These are phyloP conservation scores for Lophotriccus pileatus DNA, from an alignment of 2,797 vertebrate genomes.

Conservation along the genomic window DNA sequence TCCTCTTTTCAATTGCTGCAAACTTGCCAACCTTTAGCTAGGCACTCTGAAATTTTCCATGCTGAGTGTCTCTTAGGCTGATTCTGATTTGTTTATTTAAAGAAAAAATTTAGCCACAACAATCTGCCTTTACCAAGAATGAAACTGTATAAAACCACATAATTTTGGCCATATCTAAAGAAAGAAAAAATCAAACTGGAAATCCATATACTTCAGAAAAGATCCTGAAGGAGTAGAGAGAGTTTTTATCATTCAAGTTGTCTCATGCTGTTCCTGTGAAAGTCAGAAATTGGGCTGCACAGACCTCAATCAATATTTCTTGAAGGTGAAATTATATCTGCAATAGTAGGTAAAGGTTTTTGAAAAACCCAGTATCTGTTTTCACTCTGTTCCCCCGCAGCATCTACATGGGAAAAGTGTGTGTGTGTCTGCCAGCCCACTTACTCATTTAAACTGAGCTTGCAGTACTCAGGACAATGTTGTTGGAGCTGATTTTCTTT, in stretches of 20 bases:
- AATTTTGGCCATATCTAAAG: not conserved
- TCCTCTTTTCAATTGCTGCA: constrained; percentile 12
- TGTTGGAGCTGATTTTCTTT: not conserved
- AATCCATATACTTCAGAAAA: not conserved
- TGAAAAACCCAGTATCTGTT: not conserved
- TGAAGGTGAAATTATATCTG: not conserved
- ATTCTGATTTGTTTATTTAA: not conserved
- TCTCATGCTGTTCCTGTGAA: not conserved
- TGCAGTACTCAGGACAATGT: not conserved
- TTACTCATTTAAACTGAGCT: not conserved
- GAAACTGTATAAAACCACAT: not conserved
- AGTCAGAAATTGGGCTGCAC: not conserved
- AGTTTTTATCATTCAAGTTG: not conserved
- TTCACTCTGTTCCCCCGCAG: not conserved
- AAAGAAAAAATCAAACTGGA: not conserved
- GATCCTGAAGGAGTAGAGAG: not conserved
- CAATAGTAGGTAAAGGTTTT: not conserved
- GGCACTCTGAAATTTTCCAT: constrained; percentile 51
- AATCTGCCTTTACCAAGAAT: not conserved
- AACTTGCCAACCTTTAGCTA: constrained; percentile 10
- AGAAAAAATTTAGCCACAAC: not conserved
- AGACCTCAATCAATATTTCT: not conserved
- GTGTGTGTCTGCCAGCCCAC: not conserved
- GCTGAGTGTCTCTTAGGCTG: not conserved
- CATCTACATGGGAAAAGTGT: not conserved